Evolutionary conservation across 1,140 invertebrate species (phyloP).

Genomic region (Formica exsecta): DNA sequence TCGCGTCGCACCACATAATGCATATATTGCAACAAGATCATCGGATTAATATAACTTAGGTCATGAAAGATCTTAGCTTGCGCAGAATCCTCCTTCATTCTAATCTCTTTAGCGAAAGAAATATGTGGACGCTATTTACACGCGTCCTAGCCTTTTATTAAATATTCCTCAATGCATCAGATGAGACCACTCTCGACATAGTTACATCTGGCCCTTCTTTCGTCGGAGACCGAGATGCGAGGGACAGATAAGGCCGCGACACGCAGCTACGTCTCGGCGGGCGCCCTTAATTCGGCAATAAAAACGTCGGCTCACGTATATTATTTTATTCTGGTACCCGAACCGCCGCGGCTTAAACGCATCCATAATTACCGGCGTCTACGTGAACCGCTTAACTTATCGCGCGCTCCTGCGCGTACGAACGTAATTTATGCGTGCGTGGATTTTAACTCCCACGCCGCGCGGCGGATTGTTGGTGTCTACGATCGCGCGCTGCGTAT

Average conservation of each 20-base stretch:
- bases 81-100: conserved; percentile 16
- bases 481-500: conserved; percentile 43
- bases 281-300: conserved; percentile 85
- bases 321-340: conserved; percentile 86
- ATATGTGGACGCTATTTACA: conserved; percentile 40
- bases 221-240: conserved; percentile 78
- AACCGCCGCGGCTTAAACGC: conserved; percentile 85
- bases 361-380: conserved; percentile 85
- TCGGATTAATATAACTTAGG: conserved; percentile 11
- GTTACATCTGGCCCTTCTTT: conserved; percentile 68
- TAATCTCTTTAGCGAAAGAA: conserved; percentile 15
- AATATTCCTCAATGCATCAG: conserved; percentile 67
- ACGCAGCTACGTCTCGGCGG: conserved; percentile 76
- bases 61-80: background rate
- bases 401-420: conserved; percentile 75
- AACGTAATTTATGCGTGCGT: conserved; percentile 81
- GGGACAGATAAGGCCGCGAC: conserved; percentile 79
- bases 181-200: conserved; percentile 75
- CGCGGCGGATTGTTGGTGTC: conserved; percentile 72
- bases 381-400: conserved; percentile 86
- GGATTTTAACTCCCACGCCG: conserved; percentile 82
- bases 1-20: background rate
- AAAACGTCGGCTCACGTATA: conserved; percentile 85
- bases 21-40: background rate
- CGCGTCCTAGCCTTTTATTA: conserved; percentile 48